Base-by-base conservation (phyloP, 2,888 invertebrate genomes). In the Ligdia adustata region DNA sequence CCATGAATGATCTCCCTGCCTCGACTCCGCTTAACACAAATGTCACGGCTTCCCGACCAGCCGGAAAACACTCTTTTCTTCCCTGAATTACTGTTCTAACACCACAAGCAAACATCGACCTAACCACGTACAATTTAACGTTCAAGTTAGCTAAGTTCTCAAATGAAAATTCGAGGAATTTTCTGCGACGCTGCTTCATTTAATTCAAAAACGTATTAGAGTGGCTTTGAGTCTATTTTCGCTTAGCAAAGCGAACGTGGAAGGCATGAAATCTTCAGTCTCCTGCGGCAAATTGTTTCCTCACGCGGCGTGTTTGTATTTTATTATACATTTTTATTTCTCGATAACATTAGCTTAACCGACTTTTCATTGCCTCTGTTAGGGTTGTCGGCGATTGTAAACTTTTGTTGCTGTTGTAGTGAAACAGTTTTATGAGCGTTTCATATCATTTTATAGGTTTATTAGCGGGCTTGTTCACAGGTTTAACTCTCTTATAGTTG, bases 341-440 rank as follows among this genome's bases (percentile, higher is more conserved):
- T 82, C 89, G 89, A 90, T 90, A 90, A 90, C 89, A 90, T 90
- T 90, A 89, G 89, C 90, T 89, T 89, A 89, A 90, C 89, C 86
- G 89, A 89, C 88, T 90, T 90, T 90, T 90, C 89, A 90, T 90
- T 88, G 89, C 89, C 84, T 81, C 55, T 49, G 66, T 72, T 84
- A 90, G 90, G 90, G 90, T 69, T 90, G 88, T 54, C 84, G 57
- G 56, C 50, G 55, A 56, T 51, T 58, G 54, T 61, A 55, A 61
- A 61, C 47, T 64, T 64, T 60, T 59, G 60, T 68, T 69, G n/a
- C n/a, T n/a, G 45, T 61, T 54, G 53, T 44, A 61, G 52, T 53
- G 54, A 59, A 60, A 55, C 55, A 46, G 63, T 74, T 73, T 72
- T 69, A 67, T 64, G 62, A 55, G 53, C 57, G 52, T 62, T 54